Evolutionary conservation across 2,113 vertebrate species (phyloP).

Genomic region (Xiphophorus maculatus): DNA sequence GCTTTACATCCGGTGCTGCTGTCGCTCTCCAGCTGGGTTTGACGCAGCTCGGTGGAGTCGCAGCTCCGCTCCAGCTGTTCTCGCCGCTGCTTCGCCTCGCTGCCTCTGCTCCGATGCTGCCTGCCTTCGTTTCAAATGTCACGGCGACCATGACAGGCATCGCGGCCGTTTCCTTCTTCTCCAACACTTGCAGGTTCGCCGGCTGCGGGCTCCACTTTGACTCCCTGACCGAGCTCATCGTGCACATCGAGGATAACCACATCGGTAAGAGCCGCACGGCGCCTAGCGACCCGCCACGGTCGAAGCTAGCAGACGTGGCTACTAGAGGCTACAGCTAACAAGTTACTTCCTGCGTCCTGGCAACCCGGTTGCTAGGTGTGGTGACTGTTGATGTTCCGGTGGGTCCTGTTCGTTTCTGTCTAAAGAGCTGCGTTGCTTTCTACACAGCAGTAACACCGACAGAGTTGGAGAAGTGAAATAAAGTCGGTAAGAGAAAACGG

Average conservation of each 20-base stretch:
- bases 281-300: conserved; percentile 46
- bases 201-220: conserved; percentile 93
- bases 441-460: background rate
- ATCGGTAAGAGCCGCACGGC: conserved; percentile 84
- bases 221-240: conserved; percentile 91
- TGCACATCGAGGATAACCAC: conserved; percentile 95
- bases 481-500: background rate
- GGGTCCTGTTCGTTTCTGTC: background rate
- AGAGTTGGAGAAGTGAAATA: too few species aligned
- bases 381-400: conserved; percentile 41
- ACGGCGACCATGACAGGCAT: conserved; percentile 91
- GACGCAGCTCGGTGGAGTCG: conserved; percentile 43
- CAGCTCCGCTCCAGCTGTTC: conserved; percentile 75
- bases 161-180: conserved; percentile 97
- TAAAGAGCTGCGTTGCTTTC: background rate
- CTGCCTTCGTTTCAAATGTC: conserved; percentile 82
- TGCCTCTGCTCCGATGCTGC: conserved; percentile 16
- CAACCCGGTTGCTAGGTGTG: conserved; percentile 88
- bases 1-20: conserved; percentile 44
- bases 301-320: conserved; percentile 63
- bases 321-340: conserved; percentile 43
- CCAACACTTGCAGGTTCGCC: conserved; percentile 92
- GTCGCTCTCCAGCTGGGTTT: conserved; percentile 10
- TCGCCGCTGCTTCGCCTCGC: conserved; percentile 55
- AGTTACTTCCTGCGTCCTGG: conserved; percentile 82